These are phyloP conservation scores for Ateles fusciceps DNA, from an alignment of 2,797 vertebrate genomes.

Conservation along the genomic window DNA sequence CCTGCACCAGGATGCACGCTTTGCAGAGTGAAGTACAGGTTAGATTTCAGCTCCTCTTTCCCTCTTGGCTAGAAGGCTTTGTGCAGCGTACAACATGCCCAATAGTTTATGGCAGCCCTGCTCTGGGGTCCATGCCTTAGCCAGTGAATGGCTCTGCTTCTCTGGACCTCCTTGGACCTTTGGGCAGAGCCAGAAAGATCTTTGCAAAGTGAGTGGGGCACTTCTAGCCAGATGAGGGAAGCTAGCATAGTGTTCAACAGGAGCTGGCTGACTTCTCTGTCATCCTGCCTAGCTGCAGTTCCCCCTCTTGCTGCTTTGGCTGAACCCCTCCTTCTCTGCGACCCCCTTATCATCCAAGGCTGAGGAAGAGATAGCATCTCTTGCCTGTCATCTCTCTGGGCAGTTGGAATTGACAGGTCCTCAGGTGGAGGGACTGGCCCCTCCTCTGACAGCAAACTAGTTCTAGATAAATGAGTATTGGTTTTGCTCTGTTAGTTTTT, in stretches of 20 bases:
- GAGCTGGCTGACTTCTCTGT: background rate
- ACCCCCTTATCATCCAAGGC: background rate
- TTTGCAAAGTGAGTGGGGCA: background rate
- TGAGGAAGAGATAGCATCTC: slow-evolving; percentile 63
- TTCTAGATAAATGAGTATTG: slow-evolving; percentile 81
- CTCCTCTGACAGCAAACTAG: slow-evolving; percentile 78
- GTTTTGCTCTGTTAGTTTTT: slow-evolving; percentile 83
- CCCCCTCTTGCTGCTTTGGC: background rate
- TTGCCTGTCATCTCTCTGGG: slow-evolving; percentile 74
- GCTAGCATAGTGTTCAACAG: accelerated
- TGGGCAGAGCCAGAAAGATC: background rate
- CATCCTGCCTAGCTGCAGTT: background rate
- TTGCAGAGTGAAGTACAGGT: background rate
- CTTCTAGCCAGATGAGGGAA: background rate
- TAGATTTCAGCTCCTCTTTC: background rate
- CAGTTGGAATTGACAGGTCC: slow-evolving; percentile 69
- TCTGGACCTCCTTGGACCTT: background rate
- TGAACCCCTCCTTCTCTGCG: background rate
- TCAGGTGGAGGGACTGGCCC: slow-evolving; percentile 62
- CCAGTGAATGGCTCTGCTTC: background rate
- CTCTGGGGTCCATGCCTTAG: background rate
- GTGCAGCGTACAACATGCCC: background rate
- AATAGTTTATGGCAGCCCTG: background rate
- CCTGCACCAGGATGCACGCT: background rate
- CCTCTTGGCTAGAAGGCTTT: background rate